phyloP scores from a whole-genome alignment of 1,140 invertebrate species.

The Camponotus vicinus region DNA sequence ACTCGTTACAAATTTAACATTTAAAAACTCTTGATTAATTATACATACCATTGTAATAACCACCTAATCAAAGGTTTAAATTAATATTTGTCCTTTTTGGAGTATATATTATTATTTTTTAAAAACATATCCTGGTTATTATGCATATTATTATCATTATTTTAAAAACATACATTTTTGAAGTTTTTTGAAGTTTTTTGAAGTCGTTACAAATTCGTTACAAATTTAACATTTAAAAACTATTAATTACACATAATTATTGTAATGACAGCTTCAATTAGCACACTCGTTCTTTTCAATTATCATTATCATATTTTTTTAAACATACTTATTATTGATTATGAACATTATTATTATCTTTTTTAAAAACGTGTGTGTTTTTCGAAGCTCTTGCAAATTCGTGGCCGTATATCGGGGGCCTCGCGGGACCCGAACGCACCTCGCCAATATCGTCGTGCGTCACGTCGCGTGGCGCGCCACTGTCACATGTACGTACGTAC shows the following conservation, averaged over 20 bases:
- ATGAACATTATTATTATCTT: too few relatives aligned
- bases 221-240: neutral
- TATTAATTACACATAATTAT: neutral
- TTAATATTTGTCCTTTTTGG: too few relatives aligned
- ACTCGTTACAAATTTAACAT: neutral
- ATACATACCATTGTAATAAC: neutral
- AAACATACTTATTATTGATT: too few relatives aligned
- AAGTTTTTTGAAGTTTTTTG: too few relatives aligned
- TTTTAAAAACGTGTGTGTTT: neutral
- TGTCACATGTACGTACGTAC: constrained; percentile 16
- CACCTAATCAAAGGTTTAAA: neutral
- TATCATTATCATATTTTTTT: too few relatives aligned
- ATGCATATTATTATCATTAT: too few relatives aligned
- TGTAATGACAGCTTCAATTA: neutral
- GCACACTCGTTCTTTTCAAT: neutral
- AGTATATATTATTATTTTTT: too few relatives aligned
- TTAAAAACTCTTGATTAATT: neutral
- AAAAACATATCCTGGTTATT: too few relatives aligned
- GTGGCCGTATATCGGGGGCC: too few relatives aligned
- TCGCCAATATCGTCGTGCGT: neutral
- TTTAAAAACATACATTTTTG: too few relatives aligned
- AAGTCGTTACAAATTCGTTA: neutral
- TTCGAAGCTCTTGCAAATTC: neutral
- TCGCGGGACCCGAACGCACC: too few relatives aligned
- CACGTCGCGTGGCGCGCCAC: constrained; percentile 1